These are phyloP conservation scores for Oreochromis grahami DNA, from an alignment of 2,797 vertebrate genomes.

Conservation along the genomic window DNA sequence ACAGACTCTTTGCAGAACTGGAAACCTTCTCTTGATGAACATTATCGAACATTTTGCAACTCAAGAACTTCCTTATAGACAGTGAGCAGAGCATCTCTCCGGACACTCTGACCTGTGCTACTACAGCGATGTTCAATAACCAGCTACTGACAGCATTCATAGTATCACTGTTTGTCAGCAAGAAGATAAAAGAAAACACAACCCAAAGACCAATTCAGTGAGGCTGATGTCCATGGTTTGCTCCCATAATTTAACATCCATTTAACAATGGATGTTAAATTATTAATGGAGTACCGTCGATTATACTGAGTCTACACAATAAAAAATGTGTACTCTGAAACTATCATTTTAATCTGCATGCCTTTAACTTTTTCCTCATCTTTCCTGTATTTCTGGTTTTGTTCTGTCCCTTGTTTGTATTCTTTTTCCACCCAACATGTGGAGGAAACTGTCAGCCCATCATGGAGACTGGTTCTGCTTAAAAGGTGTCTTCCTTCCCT, in stretches of 20 bases:
- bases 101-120: background rate
- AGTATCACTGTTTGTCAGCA: background rate
- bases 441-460: background rate
- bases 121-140: fast-evolving
- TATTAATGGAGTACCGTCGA: background rate
- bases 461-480: too few species aligned
- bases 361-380: background rate
- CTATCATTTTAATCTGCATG: background rate
- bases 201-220: background rate
- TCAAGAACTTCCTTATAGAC: background rate
- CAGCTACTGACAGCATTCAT: background rate
- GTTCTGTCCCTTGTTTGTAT: background rate
- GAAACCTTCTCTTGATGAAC: background rate
- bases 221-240: background rate
- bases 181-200: background rate
- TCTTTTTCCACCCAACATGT: background rate
- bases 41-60: background rate
- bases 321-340: background rate
- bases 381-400: background rate
- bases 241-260: too few species aligned
- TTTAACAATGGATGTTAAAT: background rate
- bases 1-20: fast-evolving
- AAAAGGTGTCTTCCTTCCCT: too few species aligned
- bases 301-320: background rate
- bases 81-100: background rate